Percentiles rank a stretch among this genome's conserved stretches.
These are phyloP conservation scores for Anomalospiza imberbis DNA, from an alignment of 2,797 vertebrate species.

Conservation along the genomic window DNA sequence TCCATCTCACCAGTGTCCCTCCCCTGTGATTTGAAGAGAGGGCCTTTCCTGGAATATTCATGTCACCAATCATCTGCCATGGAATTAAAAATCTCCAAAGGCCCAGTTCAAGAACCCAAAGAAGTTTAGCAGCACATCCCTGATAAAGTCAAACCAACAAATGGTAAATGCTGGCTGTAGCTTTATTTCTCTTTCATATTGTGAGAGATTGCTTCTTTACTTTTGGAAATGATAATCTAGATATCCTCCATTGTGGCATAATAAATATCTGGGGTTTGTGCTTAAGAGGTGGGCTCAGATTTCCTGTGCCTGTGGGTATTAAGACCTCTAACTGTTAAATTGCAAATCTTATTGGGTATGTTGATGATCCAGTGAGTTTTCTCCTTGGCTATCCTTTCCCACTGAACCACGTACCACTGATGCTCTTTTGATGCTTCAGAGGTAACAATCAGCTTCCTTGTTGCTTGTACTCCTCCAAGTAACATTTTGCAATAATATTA, in stretches of 20 bases:
- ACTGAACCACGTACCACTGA: not conserved
- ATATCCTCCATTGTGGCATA: not conserved
- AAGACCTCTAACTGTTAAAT: not conserved
- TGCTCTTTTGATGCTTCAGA: not conserved
- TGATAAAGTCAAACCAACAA: not conserved
- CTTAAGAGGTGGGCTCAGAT: not conserved
- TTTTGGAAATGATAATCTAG: not conserved
- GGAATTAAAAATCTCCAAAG: not conserved
- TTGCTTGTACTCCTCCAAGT: not conserved
- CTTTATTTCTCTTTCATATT: not conserved
- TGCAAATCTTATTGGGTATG: not conserved
- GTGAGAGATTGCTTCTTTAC: not conserved
- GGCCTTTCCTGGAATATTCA: not conserved
- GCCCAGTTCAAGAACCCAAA: not conserved
- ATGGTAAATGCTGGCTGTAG: not conserved
- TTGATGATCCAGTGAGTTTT: not conserved
- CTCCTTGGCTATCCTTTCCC: not conserved
- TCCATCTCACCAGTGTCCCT: not conserved
- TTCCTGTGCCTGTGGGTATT: not conserved
- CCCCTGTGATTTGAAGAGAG: not conserved
- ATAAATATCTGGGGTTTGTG: not conserved
- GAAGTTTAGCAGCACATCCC: not conserved
- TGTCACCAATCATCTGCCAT: not conserved
- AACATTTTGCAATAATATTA: not conserved
- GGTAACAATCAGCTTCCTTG: not conserved